Evolutionary conservation across 2,888 invertebrate species (phyloP), one percentile per base, ranked within the genome.

Genomic region (Caradrina clavipalpis): DNA sequence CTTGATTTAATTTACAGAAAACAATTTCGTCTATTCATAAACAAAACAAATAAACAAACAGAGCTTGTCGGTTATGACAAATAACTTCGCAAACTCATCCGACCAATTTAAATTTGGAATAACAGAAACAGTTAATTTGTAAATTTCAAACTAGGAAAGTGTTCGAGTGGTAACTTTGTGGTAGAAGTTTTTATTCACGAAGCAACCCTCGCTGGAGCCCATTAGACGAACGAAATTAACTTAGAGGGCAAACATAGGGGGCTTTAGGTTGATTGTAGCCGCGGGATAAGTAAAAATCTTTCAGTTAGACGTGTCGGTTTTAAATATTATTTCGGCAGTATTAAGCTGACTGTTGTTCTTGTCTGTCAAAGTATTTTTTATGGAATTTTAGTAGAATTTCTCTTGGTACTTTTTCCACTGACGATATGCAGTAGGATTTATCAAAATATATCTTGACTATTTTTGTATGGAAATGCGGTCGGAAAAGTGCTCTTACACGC

Each of bases 141-240:
- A 72, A 69, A 72, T 76, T 78, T 72, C 47, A 51, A 58, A 65
- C 55, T 63, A 57, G 53, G 54, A 51, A 71, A 81, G 68, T 57
- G 51, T 71, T 57, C 47, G 61, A 54, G 57, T 21, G 54, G 35
- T 59, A 80, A 81, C 74, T 81, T 71, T n/a, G 35, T 3, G 49
- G 42, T 39, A 8, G 5, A 71, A 75, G 70, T 69, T 69, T 81
- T 78, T 69, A 67, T 66, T 78, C 58, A 8, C n/a, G 49, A 74
- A 78, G 77, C 69, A 67, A 69, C 53, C 66, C 63, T 54, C 53
- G 59, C 65, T 19, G 60, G 26, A 54, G 63, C 58, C 73, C 64
- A 68, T 81, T 71, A 69, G 56, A 72, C 35, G 71, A 76, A 67
- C 76, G 56, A 64, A 75, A 77, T 77, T 77, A 57, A 81, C 62